Conservation (phyloP, 2,888 invertebrate genomes). For the Amblyjoppa fuscipennis region DNA sequence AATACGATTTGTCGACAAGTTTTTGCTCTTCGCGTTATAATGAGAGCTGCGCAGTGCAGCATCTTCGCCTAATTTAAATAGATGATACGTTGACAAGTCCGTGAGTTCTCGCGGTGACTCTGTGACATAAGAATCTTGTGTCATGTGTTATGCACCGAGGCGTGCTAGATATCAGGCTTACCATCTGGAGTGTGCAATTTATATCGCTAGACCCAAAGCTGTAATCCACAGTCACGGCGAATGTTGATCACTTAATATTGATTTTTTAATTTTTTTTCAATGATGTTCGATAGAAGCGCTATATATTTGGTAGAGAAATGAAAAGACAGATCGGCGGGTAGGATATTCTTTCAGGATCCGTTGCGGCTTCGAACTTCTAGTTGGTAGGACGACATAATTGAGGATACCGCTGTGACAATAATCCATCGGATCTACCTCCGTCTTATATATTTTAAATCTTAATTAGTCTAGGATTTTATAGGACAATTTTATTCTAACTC, state of each 20-base stretch:
- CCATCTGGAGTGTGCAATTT: constrained; percentile 7
- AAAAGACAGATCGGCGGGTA: background rate
- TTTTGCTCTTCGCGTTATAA: background rate
- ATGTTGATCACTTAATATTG: background rate
- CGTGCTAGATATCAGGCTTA: constrained; percentile 25
- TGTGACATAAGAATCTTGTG: constrained; percentile 48
- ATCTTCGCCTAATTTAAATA: constrained; percentile 28
- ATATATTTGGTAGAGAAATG: background rate
- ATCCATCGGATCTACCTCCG: background rate
- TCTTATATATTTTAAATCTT: constrained; percentile 2
- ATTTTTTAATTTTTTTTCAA: background rate
- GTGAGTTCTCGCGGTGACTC: constrained; percentile 10
- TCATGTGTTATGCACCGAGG: constrained; percentile 37
- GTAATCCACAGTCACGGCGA: background rate
- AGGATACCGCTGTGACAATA: background rate
- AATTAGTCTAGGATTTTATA: constrained; percentile 23
- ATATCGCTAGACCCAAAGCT: background rate
- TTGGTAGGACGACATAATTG: constrained; percentile 18
- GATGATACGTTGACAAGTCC: constrained; percentile 2
- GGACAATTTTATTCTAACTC: constrained; percentile 35
- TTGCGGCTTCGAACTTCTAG: constrained; percentile 10
- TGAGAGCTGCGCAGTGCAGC: background rate
- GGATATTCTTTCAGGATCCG: constrained; percentile 24
- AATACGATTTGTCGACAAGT: background rate
- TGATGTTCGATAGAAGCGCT: background rate